phyloP scores from a whole-genome alignment of 2,888 invertebrate species.

The Drosophila flavopinicola region DNA sequence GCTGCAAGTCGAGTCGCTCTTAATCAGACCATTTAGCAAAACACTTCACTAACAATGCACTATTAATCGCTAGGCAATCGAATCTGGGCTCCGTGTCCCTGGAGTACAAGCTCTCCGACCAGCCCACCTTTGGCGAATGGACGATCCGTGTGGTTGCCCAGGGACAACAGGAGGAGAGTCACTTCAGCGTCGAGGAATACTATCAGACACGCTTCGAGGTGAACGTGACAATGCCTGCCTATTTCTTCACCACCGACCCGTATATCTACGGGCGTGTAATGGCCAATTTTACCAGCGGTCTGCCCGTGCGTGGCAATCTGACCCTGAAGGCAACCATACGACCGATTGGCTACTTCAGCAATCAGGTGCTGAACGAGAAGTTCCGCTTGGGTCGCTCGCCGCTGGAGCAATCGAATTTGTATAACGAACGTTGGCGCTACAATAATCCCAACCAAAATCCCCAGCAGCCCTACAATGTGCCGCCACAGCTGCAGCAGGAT shows the following conservation, averaged over 20 bases:
- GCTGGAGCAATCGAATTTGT: slow-evolving; percentile 66
- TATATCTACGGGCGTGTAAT: slow-evolving; percentile 93
- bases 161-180: slow-evolving; percentile 93
- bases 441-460: slow-evolving; percentile 68
- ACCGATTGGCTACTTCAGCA: slow-evolving; percentile 88
- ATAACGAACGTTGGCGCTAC: slow-evolving; percentile 69
- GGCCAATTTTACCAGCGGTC: slow-evolving; percentile 98
- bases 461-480: slow-evolving; percentile 55
- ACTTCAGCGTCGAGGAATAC: slow-evolving; percentile 96
- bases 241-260: slow-evolving; percentile 94
- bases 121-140: slow-evolving; percentile 97
- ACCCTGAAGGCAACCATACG: slow-evolving; percentile 92
- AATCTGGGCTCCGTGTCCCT: slow-evolving; percentile 97
- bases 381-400: slow-evolving; percentile 84
- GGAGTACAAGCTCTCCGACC: slow-evolving; percentile 94
- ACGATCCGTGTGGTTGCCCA: slow-evolving; percentile 94
- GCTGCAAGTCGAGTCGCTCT: no score
- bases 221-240: slow-evolving; percentile 97
- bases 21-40: no score
- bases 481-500: slow-evolving; percentile 57
- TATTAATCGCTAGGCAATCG: slow-evolving; percentile 88
- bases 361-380: slow-evolving; percentile 86
- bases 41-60: background rate
- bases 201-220: slow-evolving; percentile 97
- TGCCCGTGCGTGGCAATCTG: slow-evolving; percentile 94